Base-by-base conservation (phyloP, 2,797 vertebrate species). In the Gallinago stenura region DNA sequence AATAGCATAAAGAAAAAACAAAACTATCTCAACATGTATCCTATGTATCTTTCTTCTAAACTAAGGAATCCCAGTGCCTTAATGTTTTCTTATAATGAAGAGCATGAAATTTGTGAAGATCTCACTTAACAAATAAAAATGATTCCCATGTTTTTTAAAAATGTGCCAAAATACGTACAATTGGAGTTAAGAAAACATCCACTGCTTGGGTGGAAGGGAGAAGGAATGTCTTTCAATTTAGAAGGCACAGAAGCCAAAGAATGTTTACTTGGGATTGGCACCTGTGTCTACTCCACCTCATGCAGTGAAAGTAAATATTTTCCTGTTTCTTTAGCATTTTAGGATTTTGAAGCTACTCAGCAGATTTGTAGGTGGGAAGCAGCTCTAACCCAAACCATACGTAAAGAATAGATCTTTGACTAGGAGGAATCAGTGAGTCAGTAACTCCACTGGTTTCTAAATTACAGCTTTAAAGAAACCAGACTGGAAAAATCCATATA, bases 371-470 rank as follows among this genome's bases (percentile, higher is more conserved):
- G 54, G 66, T 31, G 76, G 51, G 51, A 10, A 86, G 50, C 73
- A 84, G 68, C 70, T 91, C 30, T 73, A 85, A 77, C 14, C 64
- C 89, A 70, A 94, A 84, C 51, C 22, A 22, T 15, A 76, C 62
- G 57, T 88, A 69, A 80, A 64, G 53, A 95, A 89, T 70, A 90
- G 89, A 30, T 69, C 82, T 94, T 91, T 68, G 56, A 90, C 4
- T 71, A n/a, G 65, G 77, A 91, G 53, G 62, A 92, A 71, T 28
- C 25, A 31, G 6, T 37, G 66, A 92, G 73, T 89, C 83, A 93
- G 21, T 87, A 25, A 79, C 20, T 80, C 62, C 56, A 25, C 46
- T 43, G 56, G 25, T 84, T 87, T 87, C 83, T 79, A 75, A 95
- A 96, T 70, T 76, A 83, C 10, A 90, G 62, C 65, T 81, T 84